These are phyloP conservation scores for Drosophila putrida DNA, from an alignment of 2,888 invertebrate genomes.

Conservation along the genomic window DNA sequence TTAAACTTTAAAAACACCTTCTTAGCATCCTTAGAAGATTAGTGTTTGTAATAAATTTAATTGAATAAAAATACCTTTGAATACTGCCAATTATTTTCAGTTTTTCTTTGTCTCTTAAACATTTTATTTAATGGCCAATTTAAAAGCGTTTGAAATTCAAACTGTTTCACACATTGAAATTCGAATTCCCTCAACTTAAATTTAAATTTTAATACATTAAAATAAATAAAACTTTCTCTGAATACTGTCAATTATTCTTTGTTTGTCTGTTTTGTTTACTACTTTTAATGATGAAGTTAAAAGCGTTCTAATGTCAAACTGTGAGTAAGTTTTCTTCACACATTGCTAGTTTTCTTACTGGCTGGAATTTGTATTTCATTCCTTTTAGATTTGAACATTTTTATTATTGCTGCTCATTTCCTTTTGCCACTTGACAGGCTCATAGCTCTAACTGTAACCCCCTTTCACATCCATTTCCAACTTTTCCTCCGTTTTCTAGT, in stretches of 20 bases:
- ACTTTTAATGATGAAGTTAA: background rate
- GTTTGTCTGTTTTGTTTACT: too few relatives aligned
- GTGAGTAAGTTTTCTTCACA: background rate
- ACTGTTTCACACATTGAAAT: background rate
- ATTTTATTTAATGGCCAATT: background rate
- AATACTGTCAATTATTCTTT: too few relatives aligned
- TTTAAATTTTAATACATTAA: too few relatives aligned
- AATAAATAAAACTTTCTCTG: too few relatives aligned
- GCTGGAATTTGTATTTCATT: slow-evolving; percentile 3
- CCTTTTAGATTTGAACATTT: slow-evolving; percentile 59
- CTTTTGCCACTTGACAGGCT: slow-evolving; percentile 45
- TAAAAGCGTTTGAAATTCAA: background rate
- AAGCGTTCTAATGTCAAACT: background rate
- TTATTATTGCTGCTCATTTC: slow-evolving; percentile 68
- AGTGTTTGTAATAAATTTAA: too few relatives aligned
- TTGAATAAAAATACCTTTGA: too few relatives aligned
- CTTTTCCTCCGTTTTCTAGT: background rate
- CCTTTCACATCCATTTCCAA: background rate
- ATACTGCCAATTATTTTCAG: background rate
- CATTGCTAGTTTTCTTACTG: background rate
- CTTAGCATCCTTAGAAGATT: too few relatives aligned
- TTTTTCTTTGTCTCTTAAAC: background rate
- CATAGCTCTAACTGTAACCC: slow-evolving; percentile 5
- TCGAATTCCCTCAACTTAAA: too few relatives aligned
- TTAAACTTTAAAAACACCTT: too few relatives aligned